These are phyloP conservation scores for Bos javanicus DNA, from an alignment of 2,113 vertebrate genomes.

Conservation along the genomic window DNA sequence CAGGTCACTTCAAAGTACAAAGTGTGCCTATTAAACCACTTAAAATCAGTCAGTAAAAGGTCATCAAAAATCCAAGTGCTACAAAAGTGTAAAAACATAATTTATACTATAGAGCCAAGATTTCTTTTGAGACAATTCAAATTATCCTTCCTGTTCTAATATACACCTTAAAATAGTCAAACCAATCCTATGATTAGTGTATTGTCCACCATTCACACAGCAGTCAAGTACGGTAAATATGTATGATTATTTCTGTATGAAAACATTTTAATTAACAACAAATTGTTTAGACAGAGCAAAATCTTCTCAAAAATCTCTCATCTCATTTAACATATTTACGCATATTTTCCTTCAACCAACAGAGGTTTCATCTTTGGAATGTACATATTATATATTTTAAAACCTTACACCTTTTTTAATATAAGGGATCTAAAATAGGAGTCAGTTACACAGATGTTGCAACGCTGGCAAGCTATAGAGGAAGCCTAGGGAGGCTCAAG, in stretches of 20 bases:
- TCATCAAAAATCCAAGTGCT: neutral
- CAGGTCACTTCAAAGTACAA: neutral
- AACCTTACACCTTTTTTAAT: neutral
- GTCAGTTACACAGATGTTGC: neutral
- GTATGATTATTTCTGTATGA: neutral
- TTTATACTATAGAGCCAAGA: neutral
- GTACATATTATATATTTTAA: neutral
- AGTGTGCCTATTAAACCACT: neutral
- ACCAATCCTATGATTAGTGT: neutral
- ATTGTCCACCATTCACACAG: neutral
- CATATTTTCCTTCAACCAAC: neutral
- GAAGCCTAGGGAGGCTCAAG: neutral
- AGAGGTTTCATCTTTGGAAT: neutral
- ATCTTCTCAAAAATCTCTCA: neutral
- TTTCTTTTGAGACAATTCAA: conserved; percentile 1
- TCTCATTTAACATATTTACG: neutral
- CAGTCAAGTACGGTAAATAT: neutral
- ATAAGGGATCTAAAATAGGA: neutral
- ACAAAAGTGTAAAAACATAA: neutral
- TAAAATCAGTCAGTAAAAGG: neutral
- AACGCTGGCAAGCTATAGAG: neutral
- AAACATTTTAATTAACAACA: neutral
- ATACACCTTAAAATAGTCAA: neutral
- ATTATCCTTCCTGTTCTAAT: neutral
- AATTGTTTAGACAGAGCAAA: neutral